Percentiles rank a stretch among this genome's conserved stretches.
phyloP scores from a whole-genome alignment of 2,797 vertebrate genomes.

The Potorous gilbertii region DNA sequence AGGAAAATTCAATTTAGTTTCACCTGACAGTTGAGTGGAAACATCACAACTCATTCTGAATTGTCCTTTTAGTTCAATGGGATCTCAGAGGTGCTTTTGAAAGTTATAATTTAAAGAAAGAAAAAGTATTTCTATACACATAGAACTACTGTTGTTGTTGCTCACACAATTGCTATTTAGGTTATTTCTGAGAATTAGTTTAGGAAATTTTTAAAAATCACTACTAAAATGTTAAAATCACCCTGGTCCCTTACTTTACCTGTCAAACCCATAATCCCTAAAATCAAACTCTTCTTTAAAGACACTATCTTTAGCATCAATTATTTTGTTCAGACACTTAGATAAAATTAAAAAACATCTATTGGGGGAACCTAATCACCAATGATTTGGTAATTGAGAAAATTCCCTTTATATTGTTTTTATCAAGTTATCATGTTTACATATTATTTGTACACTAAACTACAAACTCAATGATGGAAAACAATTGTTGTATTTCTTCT shows the following conservation, averaged over 20 bases:
- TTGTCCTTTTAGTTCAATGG: neutral
- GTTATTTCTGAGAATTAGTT: neutral
- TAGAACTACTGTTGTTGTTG: neutral
- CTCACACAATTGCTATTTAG: neutral
- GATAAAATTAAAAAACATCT: conserved; percentile 75
- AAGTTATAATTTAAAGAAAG: conserved; percentile 45
- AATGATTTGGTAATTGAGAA: neutral
- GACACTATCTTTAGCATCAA: conserved; percentile 61
- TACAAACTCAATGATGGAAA: neutral
- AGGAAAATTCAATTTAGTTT: conserved; percentile 15
- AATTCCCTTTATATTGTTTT: neutral
- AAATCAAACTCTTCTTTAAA: conserved; percentile 77
- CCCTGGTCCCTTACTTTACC: conserved; percentile 70
- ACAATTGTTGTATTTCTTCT: neutral
- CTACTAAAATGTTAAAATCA: conserved; percentile 70
- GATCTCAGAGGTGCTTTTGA: neutral
- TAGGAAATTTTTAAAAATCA: neutral
- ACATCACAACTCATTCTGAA: neutral
- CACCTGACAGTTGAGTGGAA: neutral
- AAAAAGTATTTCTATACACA: neutral
- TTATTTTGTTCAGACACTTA: conserved; percentile 70
- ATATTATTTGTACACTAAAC: neutral
- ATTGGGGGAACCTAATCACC: neutral
- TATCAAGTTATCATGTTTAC: neutral
- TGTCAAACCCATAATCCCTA: conserved; percentile 72